Conservation (phyloP, 2,113 vertebrate species). For the Nibea coibor region DNA sequence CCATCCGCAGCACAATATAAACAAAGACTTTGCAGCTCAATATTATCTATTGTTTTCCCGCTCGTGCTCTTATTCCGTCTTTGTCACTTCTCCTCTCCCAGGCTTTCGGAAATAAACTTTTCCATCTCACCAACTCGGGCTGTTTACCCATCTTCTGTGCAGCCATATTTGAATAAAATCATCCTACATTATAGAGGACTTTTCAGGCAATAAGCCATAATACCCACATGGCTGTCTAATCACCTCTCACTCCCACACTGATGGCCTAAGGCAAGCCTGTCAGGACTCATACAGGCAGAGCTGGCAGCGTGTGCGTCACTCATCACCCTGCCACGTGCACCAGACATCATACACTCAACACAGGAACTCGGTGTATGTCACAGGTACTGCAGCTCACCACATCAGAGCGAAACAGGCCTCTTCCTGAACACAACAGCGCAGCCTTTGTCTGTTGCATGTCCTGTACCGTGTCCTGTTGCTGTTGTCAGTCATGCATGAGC, state of each 20-base stretch:
- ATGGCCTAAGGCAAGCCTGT: conserved; percentile 59
- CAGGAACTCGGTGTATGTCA: conserved; percentile 65
- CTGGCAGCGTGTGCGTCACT: conserved; percentile 55
- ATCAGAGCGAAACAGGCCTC: conserved; percentile 61
- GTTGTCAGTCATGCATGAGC: background rate
- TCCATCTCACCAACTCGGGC: conserved; percentile 4
- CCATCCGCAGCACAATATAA: conserved; percentile 56
- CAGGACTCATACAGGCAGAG: conserved; percentile 48
- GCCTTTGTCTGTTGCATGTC: conserved; percentile 66
- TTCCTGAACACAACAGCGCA: conserved; percentile 68
- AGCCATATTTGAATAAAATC: conserved; percentile 40
- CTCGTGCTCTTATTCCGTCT: conserved; percentile 17
- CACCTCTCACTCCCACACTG: conserved; percentile 36
- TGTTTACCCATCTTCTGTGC: conserved; percentile 17
- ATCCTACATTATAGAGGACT: conserved; percentile 32
- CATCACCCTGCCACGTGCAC: conserved; percentile 40
- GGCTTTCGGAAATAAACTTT: conserved; percentile 1
- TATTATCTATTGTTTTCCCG: conserved; percentile 56
- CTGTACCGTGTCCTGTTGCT: conserved; percentile 35
- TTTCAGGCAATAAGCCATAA: conserved; percentile 30
- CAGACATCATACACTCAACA: conserved; percentile 62
- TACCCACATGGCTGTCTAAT: conserved; percentile 38
- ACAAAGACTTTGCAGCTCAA: conserved; percentile 56
- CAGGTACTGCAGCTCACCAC: conserved; percentile 71
- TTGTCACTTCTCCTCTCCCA: background rate